Conservation (phyloP, 2,113 vertebrate genomes). For the Gnathonemus longibarbis region DNA sequence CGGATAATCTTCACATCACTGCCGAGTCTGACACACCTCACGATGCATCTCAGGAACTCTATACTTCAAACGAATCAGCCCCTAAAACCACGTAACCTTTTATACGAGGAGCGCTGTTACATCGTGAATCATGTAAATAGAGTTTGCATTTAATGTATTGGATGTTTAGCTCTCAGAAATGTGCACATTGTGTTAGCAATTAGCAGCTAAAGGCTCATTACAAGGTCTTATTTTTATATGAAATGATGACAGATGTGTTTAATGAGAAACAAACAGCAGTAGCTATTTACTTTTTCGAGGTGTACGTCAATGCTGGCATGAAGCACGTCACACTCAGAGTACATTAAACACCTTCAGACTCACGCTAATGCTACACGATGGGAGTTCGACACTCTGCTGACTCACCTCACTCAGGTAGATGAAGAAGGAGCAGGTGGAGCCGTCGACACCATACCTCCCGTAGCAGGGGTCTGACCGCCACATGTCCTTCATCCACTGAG, state of each 20-base stretch:
- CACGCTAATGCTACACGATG: not conserved
- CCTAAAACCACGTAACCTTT: not conserved
- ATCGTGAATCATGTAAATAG: not conserved
- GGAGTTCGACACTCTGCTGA: not conserved
- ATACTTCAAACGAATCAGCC: not conserved
- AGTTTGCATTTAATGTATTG: not conserved
- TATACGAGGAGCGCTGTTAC: not conserved
- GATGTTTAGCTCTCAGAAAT: not conserved
- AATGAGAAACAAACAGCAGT: not conserved
- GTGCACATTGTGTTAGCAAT: not conserved
- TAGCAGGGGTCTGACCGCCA: conserved; percentile 95
- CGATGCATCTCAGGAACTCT: not conserved
- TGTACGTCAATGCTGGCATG: not conserved
- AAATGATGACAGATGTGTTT: not conserved
- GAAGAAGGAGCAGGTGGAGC: conserved; percentile 91
- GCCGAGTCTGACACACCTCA: not conserved
- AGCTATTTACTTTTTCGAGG: not conserved
- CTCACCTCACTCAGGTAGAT: conserved; percentile 99
- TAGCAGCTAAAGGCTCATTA: not conserved
- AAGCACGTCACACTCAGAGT: not conserved
- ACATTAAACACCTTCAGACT: not conserved
- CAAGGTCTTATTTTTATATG: not conserved
- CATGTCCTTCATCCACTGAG: conserved; percentile 99
- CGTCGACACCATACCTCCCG: conserved; percentile 84
- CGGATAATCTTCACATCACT: not conserved